Percentiles rank a stretch among this genome's conserved stretches.
phyloP scores from a whole-genome alignment of 2,888 invertebrate species.

The Apamea epomidion region DNA sequence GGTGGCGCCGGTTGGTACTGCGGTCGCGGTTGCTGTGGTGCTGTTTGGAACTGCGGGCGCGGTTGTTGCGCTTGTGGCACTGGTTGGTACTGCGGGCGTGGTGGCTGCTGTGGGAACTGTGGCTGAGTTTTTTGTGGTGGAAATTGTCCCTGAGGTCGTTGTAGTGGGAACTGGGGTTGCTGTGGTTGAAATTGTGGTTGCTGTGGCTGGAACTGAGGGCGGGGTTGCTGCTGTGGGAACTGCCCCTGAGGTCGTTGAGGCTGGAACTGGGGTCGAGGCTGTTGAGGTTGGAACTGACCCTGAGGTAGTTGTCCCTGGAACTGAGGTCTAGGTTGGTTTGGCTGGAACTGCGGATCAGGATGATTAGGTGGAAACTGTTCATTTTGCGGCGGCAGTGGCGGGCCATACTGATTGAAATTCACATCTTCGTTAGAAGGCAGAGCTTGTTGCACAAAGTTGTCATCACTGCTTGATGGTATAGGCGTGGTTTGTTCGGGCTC shows the following conservation, averaged over 20 bases:
- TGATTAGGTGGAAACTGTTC: slow-evolving; percentile 52
- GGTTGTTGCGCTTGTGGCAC: slow-evolving; percentile 43
- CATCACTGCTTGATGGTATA: slow-evolving; percentile 80
- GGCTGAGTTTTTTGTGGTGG: slow-evolving; percentile 45
- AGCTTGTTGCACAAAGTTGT: slow-evolving; percentile 81
- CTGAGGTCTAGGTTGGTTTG: slow-evolving; percentile 52
- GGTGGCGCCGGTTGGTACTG: slow-evolving; percentile 49
- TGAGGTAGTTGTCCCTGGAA: slow-evolving; percentile 41
- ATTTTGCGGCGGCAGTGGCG: slow-evolving; percentile 49
- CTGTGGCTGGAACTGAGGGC: slow-evolving; percentile 46
- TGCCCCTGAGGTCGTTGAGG: slow-evolving; percentile 44
- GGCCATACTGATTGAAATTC: slow-evolving; percentile 79
- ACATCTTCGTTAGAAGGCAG: slow-evolving; percentile 82
- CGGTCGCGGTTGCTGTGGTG: slow-evolving; percentile 60
- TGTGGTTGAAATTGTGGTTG: slow-evolving; percentile 31
- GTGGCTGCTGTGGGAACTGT: slow-evolving; percentile 53
- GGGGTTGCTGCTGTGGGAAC: slow-evolving; percentile 44
- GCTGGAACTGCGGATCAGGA: slow-evolving; percentile 56
- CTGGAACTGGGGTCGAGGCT: slow-evolving; percentile 46
- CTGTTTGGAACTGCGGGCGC: slow-evolving; percentile 36
- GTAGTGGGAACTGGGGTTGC: slow-evolving; percentile 49
- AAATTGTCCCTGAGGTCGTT: slow-evolving; percentile 53
- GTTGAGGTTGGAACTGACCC: slow-evolving; percentile 41
- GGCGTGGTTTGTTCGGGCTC: slow-evolving; percentile 79
- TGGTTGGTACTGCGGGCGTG: slow-evolving; percentile 53